Base-by-base conservation (phyloP, 1,140 invertebrate species). In the Arctopsyche grandis region DNA sequence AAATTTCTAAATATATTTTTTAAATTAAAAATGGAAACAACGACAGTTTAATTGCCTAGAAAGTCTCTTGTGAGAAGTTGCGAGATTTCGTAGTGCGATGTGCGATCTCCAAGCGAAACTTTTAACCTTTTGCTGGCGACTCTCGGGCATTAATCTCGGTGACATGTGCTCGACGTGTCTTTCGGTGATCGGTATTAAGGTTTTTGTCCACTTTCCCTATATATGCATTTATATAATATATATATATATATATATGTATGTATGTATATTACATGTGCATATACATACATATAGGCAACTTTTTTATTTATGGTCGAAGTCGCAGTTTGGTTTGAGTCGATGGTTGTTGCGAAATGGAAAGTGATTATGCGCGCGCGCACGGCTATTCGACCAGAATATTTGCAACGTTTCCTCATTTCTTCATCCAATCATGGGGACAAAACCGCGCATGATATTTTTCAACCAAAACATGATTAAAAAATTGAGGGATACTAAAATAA, bases 401-500 rank as follows among this genome's bases (percentile, higher is more conserved):
- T 22, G 77, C 77, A 78, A 78, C 77, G 22, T 78, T 78, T 78
- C 77, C 77, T 78, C 43, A 24, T 78, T 78, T 78, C 76, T 69
- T 78, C 60, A 76, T 63, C 14, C 5, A 46, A 71, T 46, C 52
- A n/a, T 76, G 1, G 56, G 70, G 48, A 52, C 16, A 16, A 52
- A 52, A 52, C 48, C 10, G 12, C 16, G 16, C 48, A 52, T 52
- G 1, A 10, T 5, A 52, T 52, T 14, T 52, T 3, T 52, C 16
- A 52, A 16, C 1, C 3, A 12, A 52, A 52, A 52, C 4, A 46
- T 46, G n/a, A n/a, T n/a, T n/a, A n/a, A n/a, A n/a, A n/a, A n/a
- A n/a, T n/a, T n/a, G n/a, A n/a, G n/a, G n/a, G n/a, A n/a, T n/a
- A n/a, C n/a, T n/a, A n/a, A n/a, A n/a, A n/a, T n/a, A n/a, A n/a